Base-by-base conservation (phyloP, 2,113 vertebrate genomes). In the Octodon degus region DNA sequence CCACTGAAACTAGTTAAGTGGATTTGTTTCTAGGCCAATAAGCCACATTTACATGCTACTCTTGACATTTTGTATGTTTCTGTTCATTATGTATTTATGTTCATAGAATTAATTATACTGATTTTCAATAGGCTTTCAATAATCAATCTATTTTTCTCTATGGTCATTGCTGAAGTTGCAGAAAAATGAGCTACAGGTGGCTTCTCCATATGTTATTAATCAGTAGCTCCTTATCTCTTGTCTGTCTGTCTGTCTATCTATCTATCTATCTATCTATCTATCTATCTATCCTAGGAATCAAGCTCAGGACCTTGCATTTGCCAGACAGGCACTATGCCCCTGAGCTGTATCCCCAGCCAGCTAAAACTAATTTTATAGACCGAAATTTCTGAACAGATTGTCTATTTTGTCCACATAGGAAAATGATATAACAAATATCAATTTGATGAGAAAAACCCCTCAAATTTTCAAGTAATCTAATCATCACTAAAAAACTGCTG, bases 21-120 rank as follows among this genome's bases (percentile, higher is more conserved):
- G 79, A 91, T 86, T 89, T 60, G 25, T 60, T 83, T 91, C 32
- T 63, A 58, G 20, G 37, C 58, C 93, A 81, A 76, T 82, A 94
- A 92, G 68, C 53, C 34, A 43, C 6, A 80, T 50, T 88, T 88
- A 88, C 32, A 90, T 22, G 55, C 17, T 60, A 40, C 24, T 90
- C 43, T 79, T 58, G 27, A 32, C 37, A 89, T 89, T 86, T 63
- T 94, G 24, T 68, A 68, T 74, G 60, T 20, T 90, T 92, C 14
- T 47, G 16, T 27, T 94, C 13, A 30, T 53, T 94, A 14, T 74
- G 1, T 55, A 24, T 50, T 19, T 67, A 7, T 25, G 55, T 34
- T 67, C n/a, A 93, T 7, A 67, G 37, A 92, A 55, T 90, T 80
- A 86, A 94, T 88, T 24, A 19, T 13, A 70, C 37, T 72, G 77